Evolutionary conservation across 2,797 vertebrate genomes (phyloP).

Genomic region (Channa striata): DNA sequence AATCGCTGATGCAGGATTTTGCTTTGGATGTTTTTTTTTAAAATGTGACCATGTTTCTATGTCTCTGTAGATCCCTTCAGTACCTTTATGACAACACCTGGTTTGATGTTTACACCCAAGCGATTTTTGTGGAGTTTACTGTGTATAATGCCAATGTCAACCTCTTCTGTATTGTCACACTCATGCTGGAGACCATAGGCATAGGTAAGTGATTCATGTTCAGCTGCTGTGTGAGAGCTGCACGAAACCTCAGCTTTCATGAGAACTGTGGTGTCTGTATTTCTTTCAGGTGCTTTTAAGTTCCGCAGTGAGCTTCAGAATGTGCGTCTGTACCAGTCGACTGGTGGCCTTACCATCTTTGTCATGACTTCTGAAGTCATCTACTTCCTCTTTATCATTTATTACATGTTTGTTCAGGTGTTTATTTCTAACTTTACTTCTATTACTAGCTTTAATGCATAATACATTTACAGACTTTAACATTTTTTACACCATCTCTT

Average conservation of each 20-base stretch:
- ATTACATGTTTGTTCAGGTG: constrained; percentile 95
- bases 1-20: too few species aligned
- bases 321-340: constrained; percentile 91
- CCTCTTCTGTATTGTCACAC: constrained; percentile 92
- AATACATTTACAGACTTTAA: not conserved
- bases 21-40: too few species aligned
- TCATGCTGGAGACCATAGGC: constrained; percentile 92
- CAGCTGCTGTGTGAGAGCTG: not conserved
- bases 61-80: constrained; percentile 85
- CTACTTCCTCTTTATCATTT: constrained; percentile 93
- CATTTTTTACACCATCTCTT: constrained; percentile 3
- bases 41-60: not conserved
- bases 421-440: not conserved
- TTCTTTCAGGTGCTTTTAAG: constrained; percentile 89
- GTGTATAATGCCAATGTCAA: constrained; percentile 97
- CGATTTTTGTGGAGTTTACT: constrained; percentile 94
- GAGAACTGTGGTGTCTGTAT: not conserved
- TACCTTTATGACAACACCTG: constrained; percentile 91
- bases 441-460: too few species aligned
- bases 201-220: constrained; percentile 83
- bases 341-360: constrained; percentile 90
- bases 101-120: constrained; percentile 92
- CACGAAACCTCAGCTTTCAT: not conserved
- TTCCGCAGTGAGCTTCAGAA: constrained; percentile 87
- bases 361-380: constrained; percentile 91